Evolutionary conservation across 2,888 invertebrate species (phyloP).

Genomic region (Megamerina dolium): DNA sequence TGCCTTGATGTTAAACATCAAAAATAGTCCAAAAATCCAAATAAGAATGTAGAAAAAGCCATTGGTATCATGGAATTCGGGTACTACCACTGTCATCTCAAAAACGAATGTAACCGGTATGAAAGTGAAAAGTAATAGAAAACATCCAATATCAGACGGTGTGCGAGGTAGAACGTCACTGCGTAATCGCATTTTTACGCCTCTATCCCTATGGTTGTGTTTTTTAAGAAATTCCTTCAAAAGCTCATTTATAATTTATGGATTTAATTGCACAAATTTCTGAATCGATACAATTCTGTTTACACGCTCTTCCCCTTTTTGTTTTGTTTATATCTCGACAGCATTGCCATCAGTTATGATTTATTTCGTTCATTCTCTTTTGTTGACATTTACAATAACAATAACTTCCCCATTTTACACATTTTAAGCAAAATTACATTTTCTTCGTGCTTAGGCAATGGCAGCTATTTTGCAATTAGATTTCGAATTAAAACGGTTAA

Average conservation of each 20-base stretch:
- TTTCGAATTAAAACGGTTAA: too few species aligned
- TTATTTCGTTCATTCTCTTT: too few species aligned
- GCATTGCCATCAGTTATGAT: too few species aligned
- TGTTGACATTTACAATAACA: too few species aligned
- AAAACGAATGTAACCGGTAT: constrained; percentile 44
- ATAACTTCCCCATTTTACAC: too few species aligned
- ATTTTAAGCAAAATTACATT: too few species aligned
- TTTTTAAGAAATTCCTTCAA: too few species aligned
- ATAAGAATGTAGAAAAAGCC: constrained; percentile 55
- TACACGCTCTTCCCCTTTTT: not conserved
- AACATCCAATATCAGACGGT: constrained; percentile 35
- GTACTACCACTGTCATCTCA: constrained; percentile 64
- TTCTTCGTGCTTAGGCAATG: too few species aligned
- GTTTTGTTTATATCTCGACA: too few species aligned
- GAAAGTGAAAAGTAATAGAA: constrained; percentile 32
- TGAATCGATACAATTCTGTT: constrained; percentile 1
- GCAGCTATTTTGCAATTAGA: too few species aligned
- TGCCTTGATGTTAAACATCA: constrained; percentile 69
- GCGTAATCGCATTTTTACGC: constrained; percentile 14
- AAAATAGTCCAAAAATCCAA: constrained; percentile 60
- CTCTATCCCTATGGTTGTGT: too few species aligned
- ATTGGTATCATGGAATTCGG: constrained; percentile 57
- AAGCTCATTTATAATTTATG: constrained; percentile 1
- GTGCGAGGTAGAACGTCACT: constrained; percentile 26
- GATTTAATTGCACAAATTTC: not conserved